phyloP scores from a whole-genome alignment of 2,113 vertebrate genomes.

The Atrichornis clamosus region DNA sequence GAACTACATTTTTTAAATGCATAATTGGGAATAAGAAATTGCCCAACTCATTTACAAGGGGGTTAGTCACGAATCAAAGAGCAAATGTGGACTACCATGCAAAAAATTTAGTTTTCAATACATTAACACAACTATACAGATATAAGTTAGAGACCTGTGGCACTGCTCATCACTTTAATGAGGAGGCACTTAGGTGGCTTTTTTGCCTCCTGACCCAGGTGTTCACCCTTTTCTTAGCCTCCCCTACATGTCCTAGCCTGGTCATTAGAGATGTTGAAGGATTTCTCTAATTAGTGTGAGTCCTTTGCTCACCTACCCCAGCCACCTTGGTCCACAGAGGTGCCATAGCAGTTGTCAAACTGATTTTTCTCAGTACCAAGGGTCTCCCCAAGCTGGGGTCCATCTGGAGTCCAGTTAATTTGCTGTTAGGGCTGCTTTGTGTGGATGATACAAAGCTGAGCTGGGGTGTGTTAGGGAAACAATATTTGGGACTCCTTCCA shows the following conservation, averaged over 20 bases:
- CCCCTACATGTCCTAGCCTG: not conserved
- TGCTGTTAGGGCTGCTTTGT: not conserved
- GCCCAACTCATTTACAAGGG: not conserved
- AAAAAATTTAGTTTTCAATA: not conserved
- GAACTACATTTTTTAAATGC: not conserved
- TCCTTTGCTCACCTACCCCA: not conserved
- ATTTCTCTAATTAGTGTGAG: not conserved
- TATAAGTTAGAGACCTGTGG: not conserved
- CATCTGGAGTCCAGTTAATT: not conserved
- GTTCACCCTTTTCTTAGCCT: not conserved
- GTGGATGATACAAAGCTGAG: not conserved
- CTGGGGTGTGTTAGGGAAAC: not conserved
- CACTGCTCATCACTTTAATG: not conserved
- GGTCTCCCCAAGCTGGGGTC: not conserved
- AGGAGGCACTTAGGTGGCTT: not conserved
- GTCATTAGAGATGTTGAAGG: not conserved
- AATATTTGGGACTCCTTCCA: constrained; percentile 12
- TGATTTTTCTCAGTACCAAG: not conserved
- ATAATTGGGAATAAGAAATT: not conserved
- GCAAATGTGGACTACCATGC: not conserved
- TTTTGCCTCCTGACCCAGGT: not conserved
- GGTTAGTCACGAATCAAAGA: not conserved
- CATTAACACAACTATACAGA: not conserved
- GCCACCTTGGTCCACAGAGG: not conserved
- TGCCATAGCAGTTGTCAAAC: not conserved